Evolutionary conservation across 2,888 invertebrate species (phyloP), one percentile per base, ranked within the genome.

Genomic region (Carterocephalus palaemon): DNA sequence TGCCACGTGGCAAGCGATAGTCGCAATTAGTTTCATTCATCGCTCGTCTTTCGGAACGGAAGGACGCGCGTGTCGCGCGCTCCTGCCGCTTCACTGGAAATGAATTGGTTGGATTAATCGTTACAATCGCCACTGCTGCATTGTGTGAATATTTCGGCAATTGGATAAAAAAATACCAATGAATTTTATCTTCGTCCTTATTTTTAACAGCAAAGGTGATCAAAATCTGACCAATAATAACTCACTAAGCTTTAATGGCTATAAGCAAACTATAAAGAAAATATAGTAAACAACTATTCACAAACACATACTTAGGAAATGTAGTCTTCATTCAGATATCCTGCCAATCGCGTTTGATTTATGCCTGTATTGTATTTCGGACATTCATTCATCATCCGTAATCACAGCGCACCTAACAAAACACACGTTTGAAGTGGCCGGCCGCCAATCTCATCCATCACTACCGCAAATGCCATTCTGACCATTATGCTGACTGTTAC

Each of bases 21-120:
- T 67, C 65, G 67, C 80, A 80, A 83, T 84, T 83, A 84, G 81
- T 70, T 64, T 71, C 74, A 77, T 79, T 82, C 76, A 75, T 59
- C 58, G 57, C 48, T 40, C 56, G 59, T 60, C 59, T 58, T 56
- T 54, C 58, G 53, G 53, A 60, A 54, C 60, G 64, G 62, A 60
- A 61, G 60, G 60, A 59, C 51, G 57, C 64, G 60, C 64, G 65
- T 67, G 65, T 60, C 69, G 52, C 53, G 52, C 58, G 56, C 59
- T 64, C 72, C 65, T 63, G 63, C 56, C 70, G 71, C 70, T 70
- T 54, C 63, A 68, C 56, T 75, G 67, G 61, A 65, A 72, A 70
- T 73, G 71, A 75, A 82, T 79, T 70, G 66, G 56, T 56, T 49
- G 68, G 70, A 72, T 72, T 77, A 77, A 81, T 78, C 77, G 75